These are phyloP conservation scores for Psylliodes chrysocephalus DNA, from an alignment of 2,888 invertebrate species.

Conservation along the genomic window DNA sequence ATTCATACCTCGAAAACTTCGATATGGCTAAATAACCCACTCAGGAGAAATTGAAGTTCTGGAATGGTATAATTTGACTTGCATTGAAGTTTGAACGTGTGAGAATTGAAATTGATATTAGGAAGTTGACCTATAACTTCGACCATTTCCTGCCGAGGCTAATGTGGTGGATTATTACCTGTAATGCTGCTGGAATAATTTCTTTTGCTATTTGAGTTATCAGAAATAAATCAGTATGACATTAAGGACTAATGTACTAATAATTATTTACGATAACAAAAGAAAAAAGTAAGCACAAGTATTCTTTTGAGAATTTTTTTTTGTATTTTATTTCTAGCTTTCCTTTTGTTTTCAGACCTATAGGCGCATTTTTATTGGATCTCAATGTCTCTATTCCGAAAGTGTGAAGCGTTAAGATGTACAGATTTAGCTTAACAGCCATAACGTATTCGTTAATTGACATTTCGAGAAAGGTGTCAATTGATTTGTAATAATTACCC, in stretches of 20 bases:
- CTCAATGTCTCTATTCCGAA: no score
- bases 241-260: no score
- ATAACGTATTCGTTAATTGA: background rate
- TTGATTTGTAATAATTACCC: background rate
- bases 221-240: no score
- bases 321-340: no score
- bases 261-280: no score
- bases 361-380: no score
- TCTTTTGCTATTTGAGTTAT: no score
- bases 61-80: conserved; percentile 30
- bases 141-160: background rate
- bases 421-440: background rate
- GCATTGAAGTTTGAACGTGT: conserved; percentile 29
- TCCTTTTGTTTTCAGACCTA: no score
- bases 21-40: conserved; percentile 34
- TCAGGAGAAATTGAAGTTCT: conserved; percentile 27
- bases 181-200: no score
- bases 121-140: conserved; percentile 16
- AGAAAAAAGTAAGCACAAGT: no score
- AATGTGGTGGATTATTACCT: background rate
- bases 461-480: conserved; percentile 1
- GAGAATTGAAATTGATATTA: conserved; percentile 26
- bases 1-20: conserved; percentile 29
- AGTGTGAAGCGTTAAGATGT: background rate
- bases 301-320: no score